Base-by-base conservation (phyloP, 2,797 vertebrate species). In the Prunella strophiata region DNA sequence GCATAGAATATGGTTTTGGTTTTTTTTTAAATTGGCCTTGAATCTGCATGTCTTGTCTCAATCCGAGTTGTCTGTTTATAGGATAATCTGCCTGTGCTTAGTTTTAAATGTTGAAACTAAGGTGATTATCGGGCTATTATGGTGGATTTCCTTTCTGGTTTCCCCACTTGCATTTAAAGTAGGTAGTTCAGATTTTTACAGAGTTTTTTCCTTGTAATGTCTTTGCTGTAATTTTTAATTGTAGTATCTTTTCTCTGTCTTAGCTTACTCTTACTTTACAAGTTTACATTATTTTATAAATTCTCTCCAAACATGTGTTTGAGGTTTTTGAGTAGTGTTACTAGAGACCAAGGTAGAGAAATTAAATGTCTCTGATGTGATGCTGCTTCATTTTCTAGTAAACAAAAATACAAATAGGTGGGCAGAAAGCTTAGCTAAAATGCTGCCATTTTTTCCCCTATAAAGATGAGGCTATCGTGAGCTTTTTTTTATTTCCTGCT, bases 101-200 rank as follows among this genome's bases (percentile, higher is more conserved):
- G 85, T 89, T 94, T 94, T 84, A 90, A 90, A 86, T 55, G 43
- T 85, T 94, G 83, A 88, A 94, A 91, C 76, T 93, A 96, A 97
- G 93, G 73, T 92, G 96, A 89, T 96, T 96, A 95, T 77, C 74
- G 4, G 80, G 76, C 66, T 96, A 30, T 97, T 91, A 90, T 25
- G 43, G 55, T 0, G 25, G 92, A 92, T 87, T 89, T 96, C 78
- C 76, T 89, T 85, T 86, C 87, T 85, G 65, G 43, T 93, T 93
- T 87, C 51, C 54, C 65, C 23, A 22, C 15, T 77, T 93, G 62
- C 29, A 34, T 84, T 77, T 77, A 16, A 62, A 75, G 62, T 55
- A 75, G 66, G 29, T 63, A 81, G 47, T 30, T 84, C 22, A 34
- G 63, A 52, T 54, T 88, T 89, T 73, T 93, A n/a, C n/a, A 25